phyloP scores from a whole-genome alignment of 2,113 vertebrate genomes.

The Eira barbara region DNA sequence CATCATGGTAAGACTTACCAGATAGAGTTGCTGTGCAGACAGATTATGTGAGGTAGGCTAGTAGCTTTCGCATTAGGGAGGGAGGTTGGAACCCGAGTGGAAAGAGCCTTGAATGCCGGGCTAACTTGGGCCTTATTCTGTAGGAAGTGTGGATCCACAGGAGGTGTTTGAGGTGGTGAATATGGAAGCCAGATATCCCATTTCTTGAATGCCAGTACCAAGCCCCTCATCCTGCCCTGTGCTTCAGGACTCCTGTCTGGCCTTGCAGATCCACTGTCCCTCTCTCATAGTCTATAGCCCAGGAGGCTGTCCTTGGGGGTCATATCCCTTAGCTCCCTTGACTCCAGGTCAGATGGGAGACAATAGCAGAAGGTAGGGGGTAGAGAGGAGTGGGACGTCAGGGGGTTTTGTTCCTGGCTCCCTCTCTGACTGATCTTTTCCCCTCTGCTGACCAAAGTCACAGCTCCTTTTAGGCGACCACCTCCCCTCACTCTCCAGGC shows the following conservation, averaged over 20 bases:
- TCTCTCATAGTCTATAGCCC: background rate
- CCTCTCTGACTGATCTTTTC: background rate
- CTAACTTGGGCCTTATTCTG: background rate
- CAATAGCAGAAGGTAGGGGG: background rate
- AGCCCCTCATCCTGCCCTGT: background rate
- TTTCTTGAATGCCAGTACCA: background rate
- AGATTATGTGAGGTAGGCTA: background rate
- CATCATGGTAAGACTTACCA: too few species aligned
- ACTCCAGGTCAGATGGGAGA: background rate
- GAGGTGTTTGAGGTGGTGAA: background rate
- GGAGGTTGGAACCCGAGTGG: background rate
- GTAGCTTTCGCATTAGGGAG: background rate
- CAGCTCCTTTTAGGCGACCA: background rate
- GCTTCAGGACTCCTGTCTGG: background rate
- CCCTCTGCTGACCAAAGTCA: background rate
- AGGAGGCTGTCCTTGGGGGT: background rate
- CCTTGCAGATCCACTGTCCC: background rate
- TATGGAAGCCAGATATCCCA: background rate
- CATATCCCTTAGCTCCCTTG: background rate
- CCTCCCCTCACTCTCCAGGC: background rate
- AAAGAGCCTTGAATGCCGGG: background rate
- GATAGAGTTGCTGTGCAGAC: background rate
- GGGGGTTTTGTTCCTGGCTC: background rate
- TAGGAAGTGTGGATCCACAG: background rate
- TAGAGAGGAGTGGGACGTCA: rapidly evolving